Base-by-base conservation (phyloP, 2,797 vertebrate species). In the Parauchenoglanis punctatus region DNA sequence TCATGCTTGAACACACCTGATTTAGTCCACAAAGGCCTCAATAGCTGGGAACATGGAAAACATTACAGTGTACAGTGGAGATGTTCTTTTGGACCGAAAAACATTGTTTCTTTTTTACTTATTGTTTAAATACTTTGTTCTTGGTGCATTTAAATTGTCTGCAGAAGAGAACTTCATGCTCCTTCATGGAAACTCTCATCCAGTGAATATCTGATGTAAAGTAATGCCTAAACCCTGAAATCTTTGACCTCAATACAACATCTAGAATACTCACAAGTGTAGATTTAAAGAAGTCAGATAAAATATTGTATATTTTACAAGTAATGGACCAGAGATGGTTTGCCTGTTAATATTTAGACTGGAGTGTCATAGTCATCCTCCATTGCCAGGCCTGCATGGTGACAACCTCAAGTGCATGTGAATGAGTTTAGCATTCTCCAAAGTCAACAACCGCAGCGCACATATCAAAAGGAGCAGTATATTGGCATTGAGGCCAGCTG, bases 391-490 rank as follows among this genome's bases (percentile, higher is more conserved):
- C 65, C n/a, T 67, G 40, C 54, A 56, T 70, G 59, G 28, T 85
- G 77, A 70, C 83, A 59, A 81, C 81, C 72, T 90, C 81, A 88
- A 87, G 83, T 88, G 81, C 84, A 72, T 87, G 86, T 90, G 89
- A 85, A 76, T 85, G 83, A 88, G 81, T 86, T 81, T 63, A 65
- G 91, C 90, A 91, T 93, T 93, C 89, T 89, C 86, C 90, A 89
- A 92, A 95, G 93, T 92, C 92, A 94, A 92, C 91, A 93, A 80
- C 91, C 92, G 90, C 40, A 61, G 82, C 40, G 76, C 83, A 68
- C 90, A 82, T 90, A 89, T 94, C 91, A 95, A 95, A 95, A 92
- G 92, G 90, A 93, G 93, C 61, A 90, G 94, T 94, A 93, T 95
- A 92, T 92, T 94, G 92, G 90, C 92, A 92, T 81, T 87, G 56